Evolutionary conservation across 2,113 vertebrate genomes (phyloP).

Genomic region (Columba janthina): DNA sequence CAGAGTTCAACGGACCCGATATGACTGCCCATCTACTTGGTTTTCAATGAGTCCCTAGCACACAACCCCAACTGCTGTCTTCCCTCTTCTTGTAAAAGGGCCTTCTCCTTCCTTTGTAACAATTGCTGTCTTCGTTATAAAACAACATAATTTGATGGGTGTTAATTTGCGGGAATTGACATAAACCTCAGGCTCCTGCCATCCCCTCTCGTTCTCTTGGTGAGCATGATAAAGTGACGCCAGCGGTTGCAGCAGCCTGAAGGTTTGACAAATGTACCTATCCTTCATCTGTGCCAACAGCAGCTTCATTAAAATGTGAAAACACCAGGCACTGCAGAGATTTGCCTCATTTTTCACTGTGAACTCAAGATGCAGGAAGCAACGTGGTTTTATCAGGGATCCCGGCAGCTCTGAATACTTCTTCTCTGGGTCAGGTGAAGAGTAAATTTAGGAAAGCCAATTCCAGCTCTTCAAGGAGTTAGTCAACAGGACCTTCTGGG

Average conservation of each 20-base stretch:
- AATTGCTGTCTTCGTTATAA: neutral
- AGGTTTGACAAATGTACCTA: neutral
- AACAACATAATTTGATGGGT: neutral
- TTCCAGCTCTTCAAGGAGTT: neutral
- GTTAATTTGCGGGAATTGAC: neutral
- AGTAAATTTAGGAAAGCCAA: neutral
- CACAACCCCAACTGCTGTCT: neutral
- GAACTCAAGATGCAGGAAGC: neutral
- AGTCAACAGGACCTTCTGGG: neutral
- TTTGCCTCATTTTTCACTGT: neutral
- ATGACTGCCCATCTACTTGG: neutral
- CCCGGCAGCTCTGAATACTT: neutral
- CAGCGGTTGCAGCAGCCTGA: neutral
- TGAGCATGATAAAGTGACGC: neutral
- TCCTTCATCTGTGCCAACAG: neutral
- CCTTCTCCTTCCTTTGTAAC: neutral
- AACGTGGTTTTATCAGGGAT: neutral
- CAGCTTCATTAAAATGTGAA: neutral
- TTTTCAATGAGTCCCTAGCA: neutral
- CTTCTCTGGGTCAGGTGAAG: neutral
- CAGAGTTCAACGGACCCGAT: fast-evolving
- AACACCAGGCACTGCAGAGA: neutral
- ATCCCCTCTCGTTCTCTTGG: neutral
- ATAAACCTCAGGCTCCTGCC: neutral
- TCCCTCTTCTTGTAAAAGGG: neutral